Evolutionary conservation across 2,888 invertebrate genomes (phyloP), one percentile per base, ranked within the genome.

Genomic region (Epinotia bilunana): DNA sequence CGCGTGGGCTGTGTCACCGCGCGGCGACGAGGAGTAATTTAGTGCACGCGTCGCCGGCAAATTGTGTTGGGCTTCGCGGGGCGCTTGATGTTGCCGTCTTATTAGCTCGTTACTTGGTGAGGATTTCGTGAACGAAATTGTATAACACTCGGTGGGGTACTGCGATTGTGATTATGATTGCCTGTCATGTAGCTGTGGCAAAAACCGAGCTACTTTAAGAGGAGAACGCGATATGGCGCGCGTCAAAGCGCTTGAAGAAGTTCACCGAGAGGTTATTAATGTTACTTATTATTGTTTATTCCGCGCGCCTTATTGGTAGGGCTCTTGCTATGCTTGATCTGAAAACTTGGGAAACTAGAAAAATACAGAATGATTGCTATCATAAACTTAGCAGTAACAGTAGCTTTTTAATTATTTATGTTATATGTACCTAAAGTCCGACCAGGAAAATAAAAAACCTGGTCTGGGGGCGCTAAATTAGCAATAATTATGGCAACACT

Each of bases 1-100:
- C 75, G 75, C 75, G 75, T 75, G 75, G 75, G 75, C 67, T 61
- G 65, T 72, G 75, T 75, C 75, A 75, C 75, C 71, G 71, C 65
- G 74, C 75, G 67, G 70, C 65, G 71, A 71, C 74, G 74, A 75
- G 61, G 71, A 67, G 75, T 72, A 75, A 75, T 75, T 75, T 75
- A 75, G 75, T 75, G 75, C 75, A 75, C 75, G 75, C 75, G 75
- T 75, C 64, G 64, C 64, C 46, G 61, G 75, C 67, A 75, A 75
- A 75, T 75, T 75, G 72, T 75, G 75, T 67, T 67, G 65, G 72
- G 53, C 62, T 61, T 72, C 67, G 71, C 64, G 55, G 28, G 46
- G 43, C 65, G 75, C 65, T 62, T 75, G 71, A 72, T 61, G 75
- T 75, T 65, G 75, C 71, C 71, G 75, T 74, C 75, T 75, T 72